Conservation (phyloP, 2,888 invertebrate species). For the Osedax frankpressi region DNA sequence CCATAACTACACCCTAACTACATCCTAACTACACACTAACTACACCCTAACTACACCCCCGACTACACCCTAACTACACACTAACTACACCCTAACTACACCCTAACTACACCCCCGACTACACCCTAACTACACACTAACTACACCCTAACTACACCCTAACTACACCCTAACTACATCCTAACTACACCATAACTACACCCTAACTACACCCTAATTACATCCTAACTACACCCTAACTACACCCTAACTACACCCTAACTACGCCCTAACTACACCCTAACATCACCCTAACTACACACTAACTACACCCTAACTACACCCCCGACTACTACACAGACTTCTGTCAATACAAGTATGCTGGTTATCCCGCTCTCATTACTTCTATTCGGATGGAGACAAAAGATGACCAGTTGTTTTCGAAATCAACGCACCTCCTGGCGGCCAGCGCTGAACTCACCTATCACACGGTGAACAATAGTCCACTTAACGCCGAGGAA, state of each 20-base stretch:
- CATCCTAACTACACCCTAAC: not conserved
- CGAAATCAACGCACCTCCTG: slow-evolving; percentile 63
- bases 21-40: not conserved
- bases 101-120: not conserved
- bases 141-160: not conserved
- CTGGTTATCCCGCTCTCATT: slow-evolving; percentile 91
- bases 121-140: not conserved
- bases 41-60: not conserved
- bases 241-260: not conserved
- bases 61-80: not conserved
- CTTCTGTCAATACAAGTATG: slow-evolving; percentile 89
- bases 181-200: not conserved
- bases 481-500: slow-evolving; percentile 93
- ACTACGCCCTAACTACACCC: not conserved
- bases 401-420: slow-evolving; percentile 79
- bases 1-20: too few species aligned
- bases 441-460: slow-evolving; percentile 71
- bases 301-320: not conserved
- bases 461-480: slow-evolving; percentile 88
- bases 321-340: slow-evolving; percentile 23
- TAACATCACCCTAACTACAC: not conserved
- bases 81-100: not conserved
- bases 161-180: not conserved
- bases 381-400: slow-evolving; percentile 88
- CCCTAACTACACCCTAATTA: not conserved